A percentile compares a stretch with the other conserved stretches of the same genome.
Conservation (phyloP, 2,888 invertebrate genomes). For the Erynnis tages region DNA sequence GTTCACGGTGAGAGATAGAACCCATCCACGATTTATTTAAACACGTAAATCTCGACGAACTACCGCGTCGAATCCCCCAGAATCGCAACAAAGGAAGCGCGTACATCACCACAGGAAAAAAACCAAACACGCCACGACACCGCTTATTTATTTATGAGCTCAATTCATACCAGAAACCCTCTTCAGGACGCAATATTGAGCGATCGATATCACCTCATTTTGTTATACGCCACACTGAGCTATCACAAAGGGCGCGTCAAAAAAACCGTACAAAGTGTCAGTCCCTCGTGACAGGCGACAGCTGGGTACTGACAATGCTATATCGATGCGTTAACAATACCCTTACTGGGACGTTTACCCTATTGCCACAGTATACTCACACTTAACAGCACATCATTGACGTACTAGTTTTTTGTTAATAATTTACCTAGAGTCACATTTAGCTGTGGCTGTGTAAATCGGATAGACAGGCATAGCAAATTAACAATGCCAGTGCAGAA, state of each 20-base stretch:
- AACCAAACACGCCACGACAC: slow-evolving; percentile 68
- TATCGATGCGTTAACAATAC: slow-evolving; percentile 74
- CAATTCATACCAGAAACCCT: slow-evolving; percentile 66
- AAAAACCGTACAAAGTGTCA: slow-evolving; percentile 74
- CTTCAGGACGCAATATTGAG: slow-evolving; percentile 66
- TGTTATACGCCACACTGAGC: slow-evolving; percentile 59
- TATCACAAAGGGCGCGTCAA: slow-evolving; percentile 66
- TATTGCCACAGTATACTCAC: slow-evolving; percentile 48
- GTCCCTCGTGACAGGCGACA: slow-evolving; percentile 74
- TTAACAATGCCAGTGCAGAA: slow-evolving; percentile 71
- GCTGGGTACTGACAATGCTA: slow-evolving; percentile 69
- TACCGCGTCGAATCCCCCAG: slow-evolving; percentile 62
- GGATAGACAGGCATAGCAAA: slow-evolving; percentile 68
- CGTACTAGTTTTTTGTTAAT: slow-evolving; percentile 35
- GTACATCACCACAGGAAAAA: slow-evolving; percentile 63
- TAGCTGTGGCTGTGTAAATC: slow-evolving; percentile 48
- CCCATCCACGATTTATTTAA: slow-evolving; percentile 38
- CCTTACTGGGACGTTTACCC: slow-evolving; percentile 62
- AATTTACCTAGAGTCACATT: slow-evolving; percentile 33
- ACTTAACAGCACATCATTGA: slow-evolving; percentile 28
- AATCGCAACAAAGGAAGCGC: slow-evolving; percentile 61
- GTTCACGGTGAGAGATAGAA: slow-evolving; percentile 36
- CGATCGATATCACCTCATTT: slow-evolving; percentile 79
- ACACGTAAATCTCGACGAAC: slow-evolving; percentile 44
- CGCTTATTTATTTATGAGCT: slow-evolving; percentile 78